phyloP scores from a whole-genome alignment of 2,113 vertebrate genomes.

The Plotosus lineatus region DNA sequence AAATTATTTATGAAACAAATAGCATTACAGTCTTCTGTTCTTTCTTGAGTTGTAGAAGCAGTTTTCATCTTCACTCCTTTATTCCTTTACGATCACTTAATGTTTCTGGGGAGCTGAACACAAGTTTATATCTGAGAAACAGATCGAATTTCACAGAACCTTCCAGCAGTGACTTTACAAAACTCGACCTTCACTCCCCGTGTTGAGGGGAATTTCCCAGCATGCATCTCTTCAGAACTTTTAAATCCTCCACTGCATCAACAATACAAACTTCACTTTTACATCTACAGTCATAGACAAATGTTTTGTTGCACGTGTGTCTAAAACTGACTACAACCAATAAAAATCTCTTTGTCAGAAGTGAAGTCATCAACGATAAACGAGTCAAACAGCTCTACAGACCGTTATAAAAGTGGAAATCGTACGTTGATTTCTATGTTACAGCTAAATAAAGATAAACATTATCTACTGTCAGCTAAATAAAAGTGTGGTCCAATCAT shows the following conservation, averaged over 20 bases:
- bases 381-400: no score
- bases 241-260: conserved; percentile 42
- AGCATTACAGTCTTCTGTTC: background rate
- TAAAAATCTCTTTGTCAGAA: no score
- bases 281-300: no score
- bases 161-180: conserved; percentile 50
- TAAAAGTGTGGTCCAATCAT: no score
- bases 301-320: no score
- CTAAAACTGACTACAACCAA: no score
- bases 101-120: background rate
- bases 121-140: background rate
- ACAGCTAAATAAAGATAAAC: no score
- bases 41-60: background rate
- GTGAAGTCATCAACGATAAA: no score
- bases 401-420: no score
- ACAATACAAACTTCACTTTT: no score
- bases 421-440: no score
- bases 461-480: no score
- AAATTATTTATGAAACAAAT: background rate
- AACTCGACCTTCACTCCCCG: conserved; percentile 51
- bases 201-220: conserved; percentile 54
- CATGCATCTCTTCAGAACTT: conserved; percentile 62
- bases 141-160: background rate
- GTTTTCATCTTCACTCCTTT: background rate
- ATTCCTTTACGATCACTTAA: background rate